Evolutionary conservation across 2,797 vertebrate genomes (phyloP), one percentile per base, ranked within the genome.

Genomic region (Sparus aurata): DNA sequence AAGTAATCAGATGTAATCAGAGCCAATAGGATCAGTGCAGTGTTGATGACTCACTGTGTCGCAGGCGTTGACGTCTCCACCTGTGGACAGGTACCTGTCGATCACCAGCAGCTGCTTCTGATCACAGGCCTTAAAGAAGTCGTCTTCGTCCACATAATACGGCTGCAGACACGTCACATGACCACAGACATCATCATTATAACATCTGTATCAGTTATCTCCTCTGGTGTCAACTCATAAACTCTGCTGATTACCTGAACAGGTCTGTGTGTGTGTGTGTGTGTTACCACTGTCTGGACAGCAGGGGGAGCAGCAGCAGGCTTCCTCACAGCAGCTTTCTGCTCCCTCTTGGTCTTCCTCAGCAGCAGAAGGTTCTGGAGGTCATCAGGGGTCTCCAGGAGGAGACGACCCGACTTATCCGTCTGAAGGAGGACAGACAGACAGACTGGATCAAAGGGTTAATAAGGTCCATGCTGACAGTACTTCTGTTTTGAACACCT

Each of bases 61-160:
- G 30, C 89, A 95, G 69, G 89, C 88, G 47, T 97, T 94, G 80
- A 95, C 93, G 82, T 96, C 95, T 12, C 96, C 96, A 63, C 96
- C 95, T 74, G 96, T 95, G 46, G 93, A 93, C 83, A 98, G 92
- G 80, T 95, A 97, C 92, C 96, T 96, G 86, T 97, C 96, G 65
- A 98, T 93, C 63, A 97, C 77, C 71, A 90, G 89, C 71, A 96
- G 73, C 72, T 96, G 97, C 67, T 97, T 97, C 60, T 97, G 96
- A 74, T 96, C 67, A 0, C 96, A 96, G 75, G 97, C 97, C 81
- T 93, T 96, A 41, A 97, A 94, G 90, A 97, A 97, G 0, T 77
- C 94, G 5, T 93, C 88, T 71, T 95, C 90, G 69, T 97, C 96
- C 82, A 98, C 96, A 34, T 95, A 93, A 86, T 95, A 96, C 46